Conservation (phyloP, 2,797 vertebrate genomes). For the Naso thynnoides region DNA sequence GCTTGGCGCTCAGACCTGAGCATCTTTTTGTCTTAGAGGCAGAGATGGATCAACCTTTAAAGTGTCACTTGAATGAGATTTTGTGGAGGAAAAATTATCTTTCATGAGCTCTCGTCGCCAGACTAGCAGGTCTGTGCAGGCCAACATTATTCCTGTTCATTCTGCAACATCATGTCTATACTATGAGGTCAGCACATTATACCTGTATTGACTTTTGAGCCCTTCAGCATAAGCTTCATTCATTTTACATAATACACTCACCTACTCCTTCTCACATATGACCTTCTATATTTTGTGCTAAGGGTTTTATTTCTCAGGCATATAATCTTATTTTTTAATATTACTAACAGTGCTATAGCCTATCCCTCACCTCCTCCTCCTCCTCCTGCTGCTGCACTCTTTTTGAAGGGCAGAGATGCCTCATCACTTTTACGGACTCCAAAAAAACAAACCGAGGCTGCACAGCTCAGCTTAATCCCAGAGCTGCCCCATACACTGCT, state of each 20-base stretch:
- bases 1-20: not conserved
- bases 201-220: conserved; percentile 15
- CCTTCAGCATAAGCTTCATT: conserved; percentile 31
- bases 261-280: conserved; percentile 34
- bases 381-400: conserved; percentile 12
- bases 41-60: not conserved
- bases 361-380: conserved; percentile 34
- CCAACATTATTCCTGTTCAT: conserved; percentile 40
- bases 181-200: conserved; percentile 38
- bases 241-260: conserved; percentile 51
- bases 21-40: conserved; percentile 4
- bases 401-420: conserved; percentile 56
- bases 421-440: conserved; percentile 65
- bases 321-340: conserved; percentile 58
- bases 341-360: conserved; percentile 43
- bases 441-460: conserved; percentile 43
- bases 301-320: conserved; percentile 29
- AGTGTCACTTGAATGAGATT: not conserved
- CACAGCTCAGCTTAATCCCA: conserved; percentile 70
- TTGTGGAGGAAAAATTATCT: conserved; percentile 16
- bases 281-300: conserved; percentile 33
- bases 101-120: conserved; percentile 20
- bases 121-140: conserved; percentile 20
- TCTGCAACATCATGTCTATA: conserved; percentile 24
- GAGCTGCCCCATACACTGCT: conserved; percentile 45